Evolutionary conservation across 2,113 vertebrate genomes (phyloP).

Genomic region (Oxyruncus cristatus): DNA sequence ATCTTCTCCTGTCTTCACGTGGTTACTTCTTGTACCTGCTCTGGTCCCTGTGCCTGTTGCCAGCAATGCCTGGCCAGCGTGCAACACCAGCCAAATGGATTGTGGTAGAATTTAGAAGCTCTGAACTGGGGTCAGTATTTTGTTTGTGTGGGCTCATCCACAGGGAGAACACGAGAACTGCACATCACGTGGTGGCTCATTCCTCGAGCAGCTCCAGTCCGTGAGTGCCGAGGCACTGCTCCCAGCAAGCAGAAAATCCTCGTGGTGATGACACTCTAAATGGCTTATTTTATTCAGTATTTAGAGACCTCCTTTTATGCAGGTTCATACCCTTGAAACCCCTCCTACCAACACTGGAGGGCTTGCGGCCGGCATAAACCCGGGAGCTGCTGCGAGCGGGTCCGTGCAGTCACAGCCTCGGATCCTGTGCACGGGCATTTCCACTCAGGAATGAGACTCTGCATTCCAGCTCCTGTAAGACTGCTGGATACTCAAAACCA

Average conservation of each 20-base stretch:
- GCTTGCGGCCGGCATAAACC: fast-evolving
- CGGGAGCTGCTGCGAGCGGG: background rate
- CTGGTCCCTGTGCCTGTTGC: background rate
- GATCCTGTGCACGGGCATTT: background rate
- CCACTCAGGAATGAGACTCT: background rate
- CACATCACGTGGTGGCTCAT: background rate
- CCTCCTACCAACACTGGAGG: background rate
- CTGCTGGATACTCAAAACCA: background rate
- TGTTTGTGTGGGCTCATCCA: background rate
- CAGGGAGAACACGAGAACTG: background rate
- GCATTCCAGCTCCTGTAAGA: background rate
- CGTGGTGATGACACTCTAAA: background rate
- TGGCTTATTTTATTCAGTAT: background rate
- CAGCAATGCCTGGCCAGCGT: background rate
- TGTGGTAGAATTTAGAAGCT: background rate
- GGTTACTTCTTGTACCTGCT: background rate
- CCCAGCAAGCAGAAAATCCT: background rate
- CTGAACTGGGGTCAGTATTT: background rate
- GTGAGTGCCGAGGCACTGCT: background rate
- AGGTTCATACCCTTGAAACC: background rate
- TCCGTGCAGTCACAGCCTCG: background rate
- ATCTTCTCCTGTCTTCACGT: background rate
- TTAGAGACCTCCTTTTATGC: background rate
- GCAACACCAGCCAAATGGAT: background rate
- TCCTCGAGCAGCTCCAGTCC: background rate